Conservation (phyloP, 53 echinoderm and acorn worm genomes). For the Luidia sarsii region DNA sequence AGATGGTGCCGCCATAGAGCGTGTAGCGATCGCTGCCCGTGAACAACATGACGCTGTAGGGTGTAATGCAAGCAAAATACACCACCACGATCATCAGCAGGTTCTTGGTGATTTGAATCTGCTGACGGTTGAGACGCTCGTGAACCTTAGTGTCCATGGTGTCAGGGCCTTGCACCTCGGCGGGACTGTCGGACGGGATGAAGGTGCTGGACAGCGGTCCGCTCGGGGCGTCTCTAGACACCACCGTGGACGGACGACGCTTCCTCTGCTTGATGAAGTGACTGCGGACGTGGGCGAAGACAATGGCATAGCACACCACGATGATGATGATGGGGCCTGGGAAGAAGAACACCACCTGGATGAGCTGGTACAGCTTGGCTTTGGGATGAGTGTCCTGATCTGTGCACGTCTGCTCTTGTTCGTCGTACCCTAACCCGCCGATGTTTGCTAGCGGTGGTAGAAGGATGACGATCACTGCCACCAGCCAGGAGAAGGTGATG, state of each 20-base stretch:
- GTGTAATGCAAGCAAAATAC: conserved; percentile 36
- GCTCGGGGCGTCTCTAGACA: conserved; percentile 23
- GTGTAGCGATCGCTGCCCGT: conserved; percentile 12
- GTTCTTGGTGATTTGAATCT: conserved; percentile 38
- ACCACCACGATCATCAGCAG: conserved; percentile 33
- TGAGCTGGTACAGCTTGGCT: conserved; percentile 26
- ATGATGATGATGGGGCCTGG: conserved; percentile 20
- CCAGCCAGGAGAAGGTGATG: conserved; percentile 2
- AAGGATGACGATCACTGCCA: conserved; percentile 20
- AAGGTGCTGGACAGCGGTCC: background rate
- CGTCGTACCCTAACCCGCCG: conserved; percentile 36
- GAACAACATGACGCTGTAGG: conserved; percentile 37
- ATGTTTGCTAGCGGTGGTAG: background rate
- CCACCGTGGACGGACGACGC: conserved; percentile 21
- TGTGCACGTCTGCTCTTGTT: conserved; percentile 10
- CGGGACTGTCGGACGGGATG: conserved; percentile 20
- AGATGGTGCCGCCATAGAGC: conserved; percentile 17
- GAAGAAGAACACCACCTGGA: conserved; percentile 15
- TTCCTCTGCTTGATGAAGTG: conserved; percentile 40
- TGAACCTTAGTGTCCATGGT: conserved; percentile 13
- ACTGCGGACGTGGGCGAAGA: conserved; percentile 33
- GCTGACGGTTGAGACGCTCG: conserved; percentile 27
- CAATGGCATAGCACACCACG: conserved; percentile 24
- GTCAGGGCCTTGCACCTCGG: background rate
- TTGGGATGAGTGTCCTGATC: conserved; percentile 21